Evolutionary conservation across 2,888 invertebrate species (phyloP).

Genomic region (Drosophila rellima): DNA sequence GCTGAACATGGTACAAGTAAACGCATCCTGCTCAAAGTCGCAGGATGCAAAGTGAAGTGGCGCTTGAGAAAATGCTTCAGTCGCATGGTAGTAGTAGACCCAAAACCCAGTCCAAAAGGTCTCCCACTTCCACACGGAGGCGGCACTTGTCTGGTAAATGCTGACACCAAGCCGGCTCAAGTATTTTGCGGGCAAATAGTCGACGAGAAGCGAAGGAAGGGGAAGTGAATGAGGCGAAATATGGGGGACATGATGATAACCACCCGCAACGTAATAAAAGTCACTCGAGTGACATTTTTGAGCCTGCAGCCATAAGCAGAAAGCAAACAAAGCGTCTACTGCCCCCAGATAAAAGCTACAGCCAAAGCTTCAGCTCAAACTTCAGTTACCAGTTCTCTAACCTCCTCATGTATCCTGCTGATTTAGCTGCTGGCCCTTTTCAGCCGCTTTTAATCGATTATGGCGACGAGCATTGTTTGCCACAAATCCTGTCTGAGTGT

Average conservation of each 20-base stretch:
- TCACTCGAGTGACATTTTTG: conserved; percentile 82
- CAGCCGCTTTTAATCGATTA: conserved; percentile 78
- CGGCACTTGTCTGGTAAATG: conserved; percentile 75
- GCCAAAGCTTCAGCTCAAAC: conserved; percentile 7
- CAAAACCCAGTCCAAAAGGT: conserved; percentile 27
- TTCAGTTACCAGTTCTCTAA: neutral
- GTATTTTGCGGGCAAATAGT: conserved; percentile 82
- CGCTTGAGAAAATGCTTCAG: conserved; percentile 73
- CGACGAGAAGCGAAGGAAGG: conserved; percentile 24
- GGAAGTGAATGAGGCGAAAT: neutral
- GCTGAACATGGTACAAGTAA: conserved; percentile 44
- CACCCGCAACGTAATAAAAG: conserved; percentile 71
- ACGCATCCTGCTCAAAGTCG: conserved; percentile 74
- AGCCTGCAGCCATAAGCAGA: conserved; percentile 73
- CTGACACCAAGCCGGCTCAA: conserved; percentile 78
- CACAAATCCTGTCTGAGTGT: conserved; percentile 78
- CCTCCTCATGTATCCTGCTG: conserved; percentile 16
- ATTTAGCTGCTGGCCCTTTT: conserved; percentile 45
- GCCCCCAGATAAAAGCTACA: conserved; percentile 27
- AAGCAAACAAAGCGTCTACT: conserved; percentile 68
- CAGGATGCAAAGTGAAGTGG: conserved; percentile 80
- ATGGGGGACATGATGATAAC: neutral
- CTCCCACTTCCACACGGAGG: conserved; percentile 8
- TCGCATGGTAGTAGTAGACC: conserved; percentile 45
- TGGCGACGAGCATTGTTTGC: conserved; percentile 67